These are phyloP conservation scores for Nyctalus aviator DNA, from an alignment of 2,797 vertebrate genomes.

Conservation along the genomic window DNA sequence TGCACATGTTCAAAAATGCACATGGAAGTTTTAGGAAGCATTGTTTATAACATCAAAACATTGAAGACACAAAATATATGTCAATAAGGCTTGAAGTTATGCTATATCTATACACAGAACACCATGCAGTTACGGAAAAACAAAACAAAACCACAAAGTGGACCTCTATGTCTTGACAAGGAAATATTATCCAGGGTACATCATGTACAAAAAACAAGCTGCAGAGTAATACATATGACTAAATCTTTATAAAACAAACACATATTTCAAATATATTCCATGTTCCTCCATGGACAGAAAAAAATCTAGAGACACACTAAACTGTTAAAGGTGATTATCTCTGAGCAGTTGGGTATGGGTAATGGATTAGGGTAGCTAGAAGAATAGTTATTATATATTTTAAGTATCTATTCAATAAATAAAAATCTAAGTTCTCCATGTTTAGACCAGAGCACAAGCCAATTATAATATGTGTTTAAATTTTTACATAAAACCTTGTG, in stretches of 20 bases:
- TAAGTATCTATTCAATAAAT: conserved; percentile 13
- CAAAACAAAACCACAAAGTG: conserved; percentile 37
- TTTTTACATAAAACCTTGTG: background rate
- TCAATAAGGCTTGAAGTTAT: conserved; percentile 22
- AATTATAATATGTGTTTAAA: conserved; percentile 30
- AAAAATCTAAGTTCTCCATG: background rate
- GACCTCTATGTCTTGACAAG: conserved; percentile 25
- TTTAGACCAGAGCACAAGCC: conserved; percentile 33
- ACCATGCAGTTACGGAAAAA: background rate
- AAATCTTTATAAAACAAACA: conserved; percentile 54
- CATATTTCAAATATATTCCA: conserved; percentile 45
- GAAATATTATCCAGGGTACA: background rate
- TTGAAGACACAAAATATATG: conserved; percentile 6
- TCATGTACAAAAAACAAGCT: conserved; percentile 5
- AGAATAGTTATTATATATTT: conserved; percentile 14
- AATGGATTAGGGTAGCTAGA: background rate
- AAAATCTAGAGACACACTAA: background rate
- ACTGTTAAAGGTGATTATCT: conserved; percentile 4
- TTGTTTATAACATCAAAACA: conserved; percentile 57
- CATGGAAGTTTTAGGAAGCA: conserved; percentile 1
- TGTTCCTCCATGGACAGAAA: conserved; percentile 14
- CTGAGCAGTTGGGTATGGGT: conserved; percentile 1
- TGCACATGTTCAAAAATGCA: background rate
- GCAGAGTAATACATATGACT: background rate
- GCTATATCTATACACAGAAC: background rate